A percentile compares a stretch with the other conserved stretches of the same genome.
Conservation (phyloP, 92 coral and sea anemone genomes). For the Virgularia gustaviana region DNA sequence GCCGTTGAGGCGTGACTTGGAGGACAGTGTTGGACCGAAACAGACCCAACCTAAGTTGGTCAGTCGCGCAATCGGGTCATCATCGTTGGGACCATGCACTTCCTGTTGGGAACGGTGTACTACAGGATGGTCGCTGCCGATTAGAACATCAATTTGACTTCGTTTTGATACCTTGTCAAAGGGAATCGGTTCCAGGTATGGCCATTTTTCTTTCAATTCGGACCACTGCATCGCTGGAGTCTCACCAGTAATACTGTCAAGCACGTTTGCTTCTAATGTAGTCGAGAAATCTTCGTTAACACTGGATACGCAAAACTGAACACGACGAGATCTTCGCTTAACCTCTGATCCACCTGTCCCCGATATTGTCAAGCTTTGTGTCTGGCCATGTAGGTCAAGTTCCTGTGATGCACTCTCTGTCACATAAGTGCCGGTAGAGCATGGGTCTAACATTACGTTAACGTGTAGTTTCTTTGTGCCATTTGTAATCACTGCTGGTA, state of each 20-base stretch:
- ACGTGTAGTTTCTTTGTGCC: constrained; percentile 42
- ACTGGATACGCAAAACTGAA: constrained; percentile 32
- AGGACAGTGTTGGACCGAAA: constrained; percentile 55
- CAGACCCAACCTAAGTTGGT: constrained; percentile 56
- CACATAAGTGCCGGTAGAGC: constrained; percentile 52
- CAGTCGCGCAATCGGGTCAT: constrained; percentile 54
- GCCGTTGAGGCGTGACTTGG: constrained; percentile 22
- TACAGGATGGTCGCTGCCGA: constrained; percentile 60
- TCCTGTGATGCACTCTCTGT: constrained; percentile 47
- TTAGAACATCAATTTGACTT: constrained; percentile 47
- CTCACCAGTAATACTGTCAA: constrained; percentile 54
- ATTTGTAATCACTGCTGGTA: constrained; percentile 33
- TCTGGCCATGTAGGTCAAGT: constrained; percentile 32
- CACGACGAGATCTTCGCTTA: constrained; percentile 37
- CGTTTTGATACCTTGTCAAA: constrained; percentile 45
- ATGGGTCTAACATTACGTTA: constrained; percentile 62
- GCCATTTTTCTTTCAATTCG: constrained; percentile 54
- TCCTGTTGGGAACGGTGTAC: constrained; percentile 51
- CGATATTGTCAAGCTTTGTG: constrained; percentile 40
- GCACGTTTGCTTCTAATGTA: constrained; percentile 39
- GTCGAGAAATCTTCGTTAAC: constrained; percentile 27
- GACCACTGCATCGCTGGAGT: constrained; percentile 49
- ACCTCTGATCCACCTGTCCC: constrained; percentile 50
- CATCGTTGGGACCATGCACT: constrained; percentile 33
- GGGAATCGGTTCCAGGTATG: constrained; percentile 46